These are phyloP conservation scores for Anoplopoma fimbria DNA, from an alignment of 2,113 vertebrate genomes.

Conservation along the genomic window DNA sequence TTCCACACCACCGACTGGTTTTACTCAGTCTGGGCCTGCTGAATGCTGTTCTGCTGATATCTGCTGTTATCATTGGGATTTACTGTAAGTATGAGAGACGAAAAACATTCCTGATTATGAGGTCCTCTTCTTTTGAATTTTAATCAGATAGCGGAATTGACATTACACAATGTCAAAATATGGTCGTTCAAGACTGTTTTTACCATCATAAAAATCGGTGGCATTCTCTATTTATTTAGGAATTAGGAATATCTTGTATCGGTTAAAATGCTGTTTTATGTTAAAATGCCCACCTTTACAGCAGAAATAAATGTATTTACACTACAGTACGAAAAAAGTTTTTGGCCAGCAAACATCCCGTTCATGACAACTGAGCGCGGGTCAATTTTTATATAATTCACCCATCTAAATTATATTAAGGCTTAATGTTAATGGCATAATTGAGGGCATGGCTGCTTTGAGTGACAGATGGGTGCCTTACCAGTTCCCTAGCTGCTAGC, in stretches of 20 bases:
- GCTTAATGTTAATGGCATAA: neutral
- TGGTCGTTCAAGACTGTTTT: neutral
- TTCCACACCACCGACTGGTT: constrained; percentile 56
- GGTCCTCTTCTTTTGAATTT: neutral
- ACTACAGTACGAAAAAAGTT: too few relatives aligned
- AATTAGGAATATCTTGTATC: neutral
- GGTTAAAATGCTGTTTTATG: neutral
- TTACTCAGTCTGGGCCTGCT: constrained; percentile 66
- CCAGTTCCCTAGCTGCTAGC: too few relatives aligned
- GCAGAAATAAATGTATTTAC: too few relatives aligned
- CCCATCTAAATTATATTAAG: too few relatives aligned
- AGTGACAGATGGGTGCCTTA: too few relatives aligned
- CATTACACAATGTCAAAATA: too few relatives aligned
- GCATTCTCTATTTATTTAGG: neutral
- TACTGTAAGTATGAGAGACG: constrained; percentile 67
- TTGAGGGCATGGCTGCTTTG: neutral
- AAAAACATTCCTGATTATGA: neutral
- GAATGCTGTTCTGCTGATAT: constrained; percentile 64
- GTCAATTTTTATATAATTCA: too few relatives aligned
- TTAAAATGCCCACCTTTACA: neutral
- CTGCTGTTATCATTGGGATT: constrained; percentile 66
- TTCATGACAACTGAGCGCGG: too few relatives aligned
- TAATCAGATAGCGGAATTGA: neutral
- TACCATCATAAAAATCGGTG: neutral
- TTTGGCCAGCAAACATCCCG: neutral